Evolutionary conservation across 2,797 vertebrate genomes (phyloP).

Genomic region (Telmatherina bonti): DNA sequence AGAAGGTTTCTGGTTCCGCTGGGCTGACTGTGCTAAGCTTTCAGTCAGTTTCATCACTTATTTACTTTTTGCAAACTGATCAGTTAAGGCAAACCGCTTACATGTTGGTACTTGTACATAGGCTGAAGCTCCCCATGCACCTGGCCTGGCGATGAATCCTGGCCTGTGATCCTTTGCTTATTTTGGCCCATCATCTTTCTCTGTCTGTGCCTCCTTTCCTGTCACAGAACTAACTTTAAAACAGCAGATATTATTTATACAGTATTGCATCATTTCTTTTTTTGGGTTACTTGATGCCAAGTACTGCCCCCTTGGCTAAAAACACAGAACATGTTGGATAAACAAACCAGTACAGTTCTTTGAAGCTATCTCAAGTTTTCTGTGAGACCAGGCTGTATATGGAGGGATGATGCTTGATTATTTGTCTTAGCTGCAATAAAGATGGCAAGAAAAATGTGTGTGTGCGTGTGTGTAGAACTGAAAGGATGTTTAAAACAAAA

Average conservation of each 20-base stretch:
- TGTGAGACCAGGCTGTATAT: neutral
- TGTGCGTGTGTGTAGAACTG: neutral
- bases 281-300: neutral
- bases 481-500: no score
- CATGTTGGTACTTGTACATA: no score
- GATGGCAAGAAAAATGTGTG: slow-evolving; percentile 24
- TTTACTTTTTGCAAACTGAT: no score
- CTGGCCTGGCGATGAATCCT: neutral
- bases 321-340: neutral
- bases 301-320: neutral
- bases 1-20: no score
- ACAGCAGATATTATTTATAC: neutral
- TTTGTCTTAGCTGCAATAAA: slow-evolving; percentile 26
- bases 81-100: no score
- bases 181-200: neutral
- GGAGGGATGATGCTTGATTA: slow-evolving; percentile 25
- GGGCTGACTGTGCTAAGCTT: no score
- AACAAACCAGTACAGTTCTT: neutral
- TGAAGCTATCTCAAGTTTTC: neutral
- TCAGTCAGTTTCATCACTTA: no score
- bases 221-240: neutral
- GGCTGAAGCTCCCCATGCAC: no score
- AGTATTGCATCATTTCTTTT: neutral
- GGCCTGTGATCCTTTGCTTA: neutral
- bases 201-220: neutral